Base-by-base conservation (phyloP, 1,140 invertebrate species). In the Copidosoma floridanum region DNA sequence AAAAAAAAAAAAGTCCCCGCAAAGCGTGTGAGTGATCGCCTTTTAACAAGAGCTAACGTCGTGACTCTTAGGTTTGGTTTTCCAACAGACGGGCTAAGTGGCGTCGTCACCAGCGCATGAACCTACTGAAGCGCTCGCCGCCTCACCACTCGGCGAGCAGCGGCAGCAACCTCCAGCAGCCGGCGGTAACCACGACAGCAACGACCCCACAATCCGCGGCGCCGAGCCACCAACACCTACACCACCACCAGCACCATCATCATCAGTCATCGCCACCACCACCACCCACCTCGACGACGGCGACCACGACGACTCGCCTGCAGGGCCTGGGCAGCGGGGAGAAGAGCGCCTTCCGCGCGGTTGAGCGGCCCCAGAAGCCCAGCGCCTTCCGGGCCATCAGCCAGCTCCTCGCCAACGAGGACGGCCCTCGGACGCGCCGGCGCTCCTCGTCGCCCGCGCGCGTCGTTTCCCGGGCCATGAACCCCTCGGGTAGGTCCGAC, bases 71-170 rank as follows among this genome's bases (percentile, higher is more conserved):
- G 94, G 93, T 96, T 88, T 96, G 94, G 94, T 95, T 96, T 92
- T 95, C 93, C 85, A 95, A 96, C 89, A 93, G 94, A 91, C 90
- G 94, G 84, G 94, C 94, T 82, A 96, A 96, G 85, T 95, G 93
- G 93, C 88, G 94, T 79, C 89, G 94, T 70, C 93, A 95, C 80
- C 93, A 95, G 79, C 89, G 93, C 73, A 94, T 95, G 90, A 94
- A 91, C 81, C 85, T 93, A 68, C 85, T 94, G 78, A 93, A 93
- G 79, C 89, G 89, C 76, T 86, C 81, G 74, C 82, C 82, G 69
- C 85, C 80, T 53, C 81, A 82, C 50, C 76, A 74, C 29, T 76
- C 75, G 51, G 71, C 81, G n/a, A n/a, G 67, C 82, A 82, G 68
- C 79, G 47, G n/a, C 16, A 18, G 6, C 32, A 81, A 63, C 80